Base-by-base conservation (phyloP, 2,113 vertebrate species). In the Rhegmatorhina hoffmannsi region DNA sequence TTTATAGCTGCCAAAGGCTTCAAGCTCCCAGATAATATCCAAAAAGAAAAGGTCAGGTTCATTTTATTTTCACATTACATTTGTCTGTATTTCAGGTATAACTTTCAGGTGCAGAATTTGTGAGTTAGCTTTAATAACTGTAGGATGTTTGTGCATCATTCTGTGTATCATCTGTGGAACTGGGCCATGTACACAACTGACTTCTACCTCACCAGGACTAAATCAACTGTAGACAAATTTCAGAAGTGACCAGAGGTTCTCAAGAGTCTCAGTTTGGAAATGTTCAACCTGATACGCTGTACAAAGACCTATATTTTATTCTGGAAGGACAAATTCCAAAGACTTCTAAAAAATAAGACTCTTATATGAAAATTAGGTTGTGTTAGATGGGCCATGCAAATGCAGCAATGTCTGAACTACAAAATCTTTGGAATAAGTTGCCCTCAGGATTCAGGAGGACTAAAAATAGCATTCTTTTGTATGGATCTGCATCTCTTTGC, bases 1-100 rank as follows among this genome's bases (percentile, higher is more conserved):
- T 98, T 98, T 77, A 78, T 98, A n/a, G 82, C 93, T 58, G 92
- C 97, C 24, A 98, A 98, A 96, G 98, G 97, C 76, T 95, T 97
- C 78, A 60, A 94, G 17, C 87, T 98, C 17, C 98, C 98, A 26
- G 66, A 95, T 20, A 10, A 89, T 11, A 92, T 98, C 9, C 53
- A 97, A 74, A 97, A 84, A 87, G 98, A 98, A 95, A 98, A 98
- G 97, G 98, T 98, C 87, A 85, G 86, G 26, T 84, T 94, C 12
- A 23, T 72, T 93, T 88, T 63, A 38, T 86, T 86, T 91, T 90
- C 73, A 33, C 7, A 89, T 72, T 28, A 0, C 84, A 15, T 70
- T 82, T 87, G 19, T 79, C 13, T 81, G 19, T 76, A 6, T 89
- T 56, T 53, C 14, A 60, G 60, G 7, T 74, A 9, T 40, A 73